Conservation (phyloP, 1,140 invertebrate species). For the Drosophila burlai region DNA sequence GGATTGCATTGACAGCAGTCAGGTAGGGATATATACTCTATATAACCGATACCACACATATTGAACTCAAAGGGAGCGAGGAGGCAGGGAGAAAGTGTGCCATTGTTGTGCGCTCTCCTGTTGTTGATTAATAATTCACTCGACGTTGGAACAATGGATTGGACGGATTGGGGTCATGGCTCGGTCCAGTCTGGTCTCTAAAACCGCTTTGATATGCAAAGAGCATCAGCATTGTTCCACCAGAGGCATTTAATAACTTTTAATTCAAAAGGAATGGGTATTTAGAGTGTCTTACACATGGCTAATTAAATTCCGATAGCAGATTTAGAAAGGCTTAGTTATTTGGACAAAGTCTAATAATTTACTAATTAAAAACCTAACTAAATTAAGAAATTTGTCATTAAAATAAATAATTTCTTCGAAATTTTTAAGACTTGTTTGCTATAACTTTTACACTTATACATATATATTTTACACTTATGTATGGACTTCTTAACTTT, state of each 20-base stretch:
- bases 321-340: background rate
- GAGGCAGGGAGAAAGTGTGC: constrained; percentile 15
- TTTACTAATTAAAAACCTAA: too few relatives aligned
- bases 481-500: background rate
- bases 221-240: constrained; percentile 12
- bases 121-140: constrained; percentile 59
- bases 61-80: background rate
- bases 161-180: constrained; percentile 45
- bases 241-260: background rate
- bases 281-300: too few relatives aligned
- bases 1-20: constrained; percentile 38
- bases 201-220: constrained; percentile 22
- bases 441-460: background rate
- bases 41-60: constrained; percentile 4
- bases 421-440: background rate
- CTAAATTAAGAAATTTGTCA: background rate
- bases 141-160: constrained; percentile 39
- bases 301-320: background rate
- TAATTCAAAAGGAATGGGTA: background rate
- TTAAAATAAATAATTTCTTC: background rate
- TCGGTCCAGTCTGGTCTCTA: constrained; percentile 12
- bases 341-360: background rate
- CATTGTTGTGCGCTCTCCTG: constrained; percentile 34
- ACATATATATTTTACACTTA: too few relatives aligned
- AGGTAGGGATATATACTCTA: constrained; percentile 6